Evolutionary conservation across 2,113 vertebrate genomes (phyloP).

Genomic region (Colistium nudipinnis): DNA sequence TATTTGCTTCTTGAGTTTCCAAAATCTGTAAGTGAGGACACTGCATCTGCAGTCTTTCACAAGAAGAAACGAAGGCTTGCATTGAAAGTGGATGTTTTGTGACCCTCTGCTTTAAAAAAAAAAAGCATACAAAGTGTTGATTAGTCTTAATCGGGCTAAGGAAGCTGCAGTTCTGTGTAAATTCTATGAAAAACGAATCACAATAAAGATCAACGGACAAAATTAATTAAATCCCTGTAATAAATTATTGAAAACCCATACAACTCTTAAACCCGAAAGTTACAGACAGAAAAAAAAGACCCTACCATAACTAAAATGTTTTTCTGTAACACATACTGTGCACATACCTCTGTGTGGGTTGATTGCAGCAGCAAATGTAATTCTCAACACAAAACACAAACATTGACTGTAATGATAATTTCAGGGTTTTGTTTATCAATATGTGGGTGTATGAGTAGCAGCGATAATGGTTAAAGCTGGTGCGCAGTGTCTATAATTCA

Average conservation of each 20-base stretch:
- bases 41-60: slow-evolving; percentile 80
- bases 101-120: slow-evolving; percentile 21
- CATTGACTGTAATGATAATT: slow-evolving; percentile 51
- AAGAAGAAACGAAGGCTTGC: slow-evolving; percentile 80
- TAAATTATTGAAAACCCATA: no score
- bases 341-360: slow-evolving; percentile 34
- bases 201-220: slow-evolving; percentile 6
- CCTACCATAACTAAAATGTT: slow-evolving; percentile 16
- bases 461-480: slow-evolving; percentile 52
- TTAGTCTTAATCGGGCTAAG: neutral
- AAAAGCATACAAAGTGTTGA: neutral
- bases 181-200: slow-evolving; percentile 1
- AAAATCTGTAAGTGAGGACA: slow-evolving; percentile 80
- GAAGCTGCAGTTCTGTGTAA: neutral
- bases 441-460: slow-evolving; percentile 46
- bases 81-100: slow-evolving; percentile 78
- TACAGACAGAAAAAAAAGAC: no score
- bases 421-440: slow-evolving; percentile 51
- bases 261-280: no score
- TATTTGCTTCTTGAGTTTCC: slow-evolving; percentile 84
- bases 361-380: slow-evolving; percentile 29
- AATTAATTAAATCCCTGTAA: slow-evolving; percentile 6
- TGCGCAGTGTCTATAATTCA: slow-evolving; percentile 57
- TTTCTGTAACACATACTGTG: slow-evolving; percentile 23
- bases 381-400: slow-evolving; percentile 21